Conservation (phyloP, 2,888 invertebrate species). For the Nesidiocoris tenuis region DNA sequence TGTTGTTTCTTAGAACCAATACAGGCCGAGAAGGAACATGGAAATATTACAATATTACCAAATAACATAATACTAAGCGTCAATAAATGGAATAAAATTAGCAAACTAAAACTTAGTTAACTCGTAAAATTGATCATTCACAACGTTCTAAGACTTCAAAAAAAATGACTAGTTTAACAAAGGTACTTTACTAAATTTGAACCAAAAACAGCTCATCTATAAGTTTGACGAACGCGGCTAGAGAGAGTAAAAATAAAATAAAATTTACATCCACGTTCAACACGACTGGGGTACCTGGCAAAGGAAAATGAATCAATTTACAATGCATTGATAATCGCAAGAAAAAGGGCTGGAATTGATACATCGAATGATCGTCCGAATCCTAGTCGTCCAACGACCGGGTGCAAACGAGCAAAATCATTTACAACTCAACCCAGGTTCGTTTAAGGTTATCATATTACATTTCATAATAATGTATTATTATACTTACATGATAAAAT, state of each 20-base stretch:
- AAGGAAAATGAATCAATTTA: too few relatives aligned
- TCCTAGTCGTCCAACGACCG: too few relatives aligned
- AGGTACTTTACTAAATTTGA: conserved; percentile 31
- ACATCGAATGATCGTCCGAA: too few relatives aligned
- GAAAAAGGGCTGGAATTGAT: too few relatives aligned
- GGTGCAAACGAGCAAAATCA: too few relatives aligned
- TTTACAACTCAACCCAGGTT: too few relatives aligned
- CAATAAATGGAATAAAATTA: conserved; percentile 29
- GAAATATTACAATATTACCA: not conserved
- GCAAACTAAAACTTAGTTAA: conserved; percentile 16
- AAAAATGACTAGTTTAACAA: conserved; percentile 40
- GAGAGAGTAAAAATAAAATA: not conserved
- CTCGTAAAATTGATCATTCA: conserved; percentile 16
- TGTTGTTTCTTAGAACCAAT: not conserved
- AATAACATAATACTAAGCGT: conserved; percentile 27
- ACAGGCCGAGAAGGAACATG: not conserved
- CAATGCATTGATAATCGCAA: too few relatives aligned
- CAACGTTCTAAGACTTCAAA: conserved; percentile 33
- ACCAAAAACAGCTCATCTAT: not conserved
- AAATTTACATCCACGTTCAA: not conserved
- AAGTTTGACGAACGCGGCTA: not conserved
- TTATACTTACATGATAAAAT: too few relatives aligned
- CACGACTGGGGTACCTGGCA: not conserved
- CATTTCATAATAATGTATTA: too few relatives aligned
- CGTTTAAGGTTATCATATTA: too few relatives aligned